Conservation (phyloP, 2,113 vertebrate species). For the Columba livia region DNA sequence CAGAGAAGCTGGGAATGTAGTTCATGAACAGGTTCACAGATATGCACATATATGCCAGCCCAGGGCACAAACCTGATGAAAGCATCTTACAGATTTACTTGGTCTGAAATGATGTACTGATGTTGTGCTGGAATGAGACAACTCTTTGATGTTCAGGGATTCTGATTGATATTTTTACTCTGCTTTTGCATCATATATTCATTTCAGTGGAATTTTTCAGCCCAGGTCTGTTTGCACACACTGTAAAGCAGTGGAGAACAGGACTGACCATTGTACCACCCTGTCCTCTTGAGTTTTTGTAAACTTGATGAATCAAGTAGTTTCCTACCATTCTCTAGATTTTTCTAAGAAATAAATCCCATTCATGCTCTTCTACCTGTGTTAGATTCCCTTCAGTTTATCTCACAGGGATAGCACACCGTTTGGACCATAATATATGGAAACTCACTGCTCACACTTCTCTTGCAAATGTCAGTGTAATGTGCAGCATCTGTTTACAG, state of each 20-base stretch:
- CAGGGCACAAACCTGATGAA: neutral
- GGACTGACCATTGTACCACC: neutral
- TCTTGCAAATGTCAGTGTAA: slow-evolving; percentile 17
- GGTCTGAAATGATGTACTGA: neutral
- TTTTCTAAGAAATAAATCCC: neutral
- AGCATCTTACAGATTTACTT: neutral
- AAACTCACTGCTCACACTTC: neutral
- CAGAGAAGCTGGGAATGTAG: neutral
- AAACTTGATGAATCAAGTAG: neutral
- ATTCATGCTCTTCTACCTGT: neutral
- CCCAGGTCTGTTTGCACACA: neutral
- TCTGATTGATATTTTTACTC: neutral
- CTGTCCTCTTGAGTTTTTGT: neutral
- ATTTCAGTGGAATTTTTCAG: neutral
- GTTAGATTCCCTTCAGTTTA: neutral
- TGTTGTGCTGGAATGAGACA: neutral
- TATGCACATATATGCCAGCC: neutral
- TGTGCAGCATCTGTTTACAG: slow-evolving; percentile 10
- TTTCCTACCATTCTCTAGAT: neutral
- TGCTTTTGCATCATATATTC: neutral
- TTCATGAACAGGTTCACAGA: neutral
- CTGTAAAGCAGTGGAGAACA: neutral
- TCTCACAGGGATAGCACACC: neutral
- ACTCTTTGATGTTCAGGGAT: neutral
- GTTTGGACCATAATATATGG: neutral